These are phyloP conservation scores for Malthinus flaveolus DNA, from an alignment of 2,888 invertebrate species.

Conservation along the genomic window DNA sequence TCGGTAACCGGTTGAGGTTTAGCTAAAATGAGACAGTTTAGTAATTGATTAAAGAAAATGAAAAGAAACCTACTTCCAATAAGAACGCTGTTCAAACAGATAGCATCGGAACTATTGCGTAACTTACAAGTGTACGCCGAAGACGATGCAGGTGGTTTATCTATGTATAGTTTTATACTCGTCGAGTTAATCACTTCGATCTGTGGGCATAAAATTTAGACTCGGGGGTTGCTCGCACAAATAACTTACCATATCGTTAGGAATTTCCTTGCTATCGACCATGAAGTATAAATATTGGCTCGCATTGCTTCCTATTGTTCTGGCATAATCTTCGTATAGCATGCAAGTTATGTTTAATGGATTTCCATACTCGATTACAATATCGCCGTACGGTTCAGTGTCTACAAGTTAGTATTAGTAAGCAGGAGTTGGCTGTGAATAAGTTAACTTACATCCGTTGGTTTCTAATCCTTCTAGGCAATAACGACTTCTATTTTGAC, in stretches of 20 bases:
- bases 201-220: constrained; percentile 36
- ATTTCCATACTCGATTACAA: constrained; percentile 61
- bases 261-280: constrained; percentile 50
- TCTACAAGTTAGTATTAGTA: constrained; percentile 35
- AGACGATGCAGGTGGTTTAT: constrained; percentile 59
- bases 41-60: not conserved
- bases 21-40: constrained; percentile 48
- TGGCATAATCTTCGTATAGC: constrained; percentile 56
- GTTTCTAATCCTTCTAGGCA: constrained; percentile 16
- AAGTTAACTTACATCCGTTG: constrained; percentile 29
- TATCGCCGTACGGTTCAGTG: constrained; percentile 50
- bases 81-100: constrained; percentile 61
- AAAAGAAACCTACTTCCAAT: constrained; percentile 60
- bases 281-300: constrained; percentile 56
- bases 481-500: constrained; percentile 7
- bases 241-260: constrained; percentile 48
- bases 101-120: constrained; percentile 48
- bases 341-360: constrained; percentile 68
- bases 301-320: constrained; percentile 58
- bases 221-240: not conserved
- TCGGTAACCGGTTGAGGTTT: constrained; percentile 67
- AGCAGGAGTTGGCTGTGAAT: too few relatives aligned
- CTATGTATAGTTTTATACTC: constrained; percentile 62
- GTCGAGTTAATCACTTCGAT: constrained; percentile 64
- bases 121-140: constrained; percentile 62